Percentiles rank a stretch among this genome's conserved stretches.
Evolutionary conservation across 2,888 invertebrate genomes (phyloP).

Genomic region (Idaea dimidiata): DNA sequence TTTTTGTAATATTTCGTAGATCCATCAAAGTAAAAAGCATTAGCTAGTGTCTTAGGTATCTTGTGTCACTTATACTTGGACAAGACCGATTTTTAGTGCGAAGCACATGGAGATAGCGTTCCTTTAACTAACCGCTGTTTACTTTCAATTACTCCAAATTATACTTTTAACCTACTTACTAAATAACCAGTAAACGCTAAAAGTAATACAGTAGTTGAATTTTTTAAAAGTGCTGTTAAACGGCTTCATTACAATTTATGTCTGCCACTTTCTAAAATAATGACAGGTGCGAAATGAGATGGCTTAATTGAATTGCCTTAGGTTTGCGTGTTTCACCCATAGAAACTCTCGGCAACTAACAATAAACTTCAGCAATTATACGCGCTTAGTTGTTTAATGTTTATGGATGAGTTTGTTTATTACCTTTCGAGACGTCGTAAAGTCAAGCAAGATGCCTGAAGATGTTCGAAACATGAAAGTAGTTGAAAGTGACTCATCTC

Average conservation of each 20-base stretch:
- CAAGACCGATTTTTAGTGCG: not conserved
- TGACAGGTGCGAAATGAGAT: conserved; percentile 45
- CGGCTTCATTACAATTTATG: conserved; percentile 39
- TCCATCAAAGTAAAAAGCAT: no score
- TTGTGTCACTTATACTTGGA: not conserved
- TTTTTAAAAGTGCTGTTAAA: conserved; percentile 32
- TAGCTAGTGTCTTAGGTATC: not conserved
- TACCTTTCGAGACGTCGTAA: not conserved
- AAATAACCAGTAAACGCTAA: conserved; percentile 9
- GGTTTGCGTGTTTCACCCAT: conserved; percentile 38
- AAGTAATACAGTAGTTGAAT: conserved; percentile 31
- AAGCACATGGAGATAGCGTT: not conserved
- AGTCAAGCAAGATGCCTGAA: not conserved
- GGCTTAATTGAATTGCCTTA: conserved; percentile 52
- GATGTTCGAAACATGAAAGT: not conserved
- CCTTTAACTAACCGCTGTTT: not conserved
- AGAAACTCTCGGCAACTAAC: conserved; percentile 29
- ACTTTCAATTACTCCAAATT: conserved; percentile 1
- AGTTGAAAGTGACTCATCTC: not conserved
- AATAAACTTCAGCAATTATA: conserved; percentile 17
- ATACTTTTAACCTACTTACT: not conserved
- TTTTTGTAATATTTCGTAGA: no score
- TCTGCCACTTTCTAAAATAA: conserved; percentile 44
- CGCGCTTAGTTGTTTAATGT: not conserved
- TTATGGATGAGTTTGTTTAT: not conserved